Percentiles rank a stretch among this genome's conserved stretches.
Conservation (phyloP, 1,140 invertebrate genomes). For the Anastrepha obliqua region DNA sequence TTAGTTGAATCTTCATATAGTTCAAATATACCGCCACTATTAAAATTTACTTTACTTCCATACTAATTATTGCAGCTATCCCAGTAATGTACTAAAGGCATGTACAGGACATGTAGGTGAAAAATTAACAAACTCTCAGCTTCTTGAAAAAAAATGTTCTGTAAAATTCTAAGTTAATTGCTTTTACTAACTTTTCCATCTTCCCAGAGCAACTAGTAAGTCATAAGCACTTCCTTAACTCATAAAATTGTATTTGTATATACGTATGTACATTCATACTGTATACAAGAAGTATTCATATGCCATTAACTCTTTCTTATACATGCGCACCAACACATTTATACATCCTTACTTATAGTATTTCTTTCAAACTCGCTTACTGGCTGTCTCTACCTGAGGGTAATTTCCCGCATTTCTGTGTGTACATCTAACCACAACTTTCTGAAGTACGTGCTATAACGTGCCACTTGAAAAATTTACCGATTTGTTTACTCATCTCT, state of each 20-base stretch:
- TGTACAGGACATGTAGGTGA: neutral
- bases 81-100: neutral
- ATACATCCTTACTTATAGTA: neutral
- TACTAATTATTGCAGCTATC: neutral
- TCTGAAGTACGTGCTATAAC: constrained; percentile 12
- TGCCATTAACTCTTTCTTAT: neutral
- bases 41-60: neutral
- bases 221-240: neutral
- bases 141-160: neutral
- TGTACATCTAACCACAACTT: constrained; percentile 30
- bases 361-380: neutral
- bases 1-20: neutral
- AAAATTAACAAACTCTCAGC: neutral
- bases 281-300: neutral
- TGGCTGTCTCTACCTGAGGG: neutral
- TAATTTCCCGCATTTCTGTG: constrained; percentile 17
- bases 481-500: neutral
- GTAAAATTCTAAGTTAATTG: constrained; percentile 19
- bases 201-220: neutral
- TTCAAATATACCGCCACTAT: too few relatives aligned
- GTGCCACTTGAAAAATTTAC: neutral
- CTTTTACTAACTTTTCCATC: neutral
- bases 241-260: neutral
- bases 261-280: neutral
- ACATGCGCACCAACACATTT: neutral